phyloP scores from a whole-genome alignment of 2,113 vertebrate genomes.

The Aramus guarauna region DNA sequence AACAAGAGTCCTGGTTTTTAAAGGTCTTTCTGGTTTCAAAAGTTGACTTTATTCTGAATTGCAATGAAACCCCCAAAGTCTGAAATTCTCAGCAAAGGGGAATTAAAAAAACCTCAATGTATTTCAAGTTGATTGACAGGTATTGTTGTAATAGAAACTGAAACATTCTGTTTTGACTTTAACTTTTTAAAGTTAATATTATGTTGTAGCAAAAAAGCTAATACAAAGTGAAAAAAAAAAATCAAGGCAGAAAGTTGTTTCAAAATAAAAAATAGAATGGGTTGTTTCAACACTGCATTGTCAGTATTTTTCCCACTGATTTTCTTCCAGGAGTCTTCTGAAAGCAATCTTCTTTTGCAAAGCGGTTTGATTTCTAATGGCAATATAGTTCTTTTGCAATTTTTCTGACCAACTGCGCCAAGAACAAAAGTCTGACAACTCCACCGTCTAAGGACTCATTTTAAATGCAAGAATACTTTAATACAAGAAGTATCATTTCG shows the following conservation, averaged over 20 bases:
- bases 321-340: background rate
- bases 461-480: background rate
- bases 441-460: background rate
- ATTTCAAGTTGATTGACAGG: slow-evolving; percentile 6
- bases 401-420: background rate
- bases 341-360: background rate
- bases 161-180: slow-evolving; percentile 11
- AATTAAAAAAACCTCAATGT: background rate
- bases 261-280: background rate
- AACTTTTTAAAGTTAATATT: background rate
- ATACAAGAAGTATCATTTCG: background rate
- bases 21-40: background rate
- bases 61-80: background rate
- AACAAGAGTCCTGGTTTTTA: background rate
- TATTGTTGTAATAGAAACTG: background rate
- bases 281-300: background rate
- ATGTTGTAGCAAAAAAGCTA: background rate
- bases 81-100: background rate
- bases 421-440: background rate
- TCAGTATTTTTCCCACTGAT: background rate
- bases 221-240: background rate
- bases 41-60: background rate
- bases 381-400: background rate
- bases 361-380: background rate
- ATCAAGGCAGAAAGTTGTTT: background rate